A percentile compares a stretch with the other conserved stretches of the same genome.
Evolutionary conservation across 2,113 vertebrate genomes (phyloP).

Genomic region (Hyaena hyaena): DNA sequence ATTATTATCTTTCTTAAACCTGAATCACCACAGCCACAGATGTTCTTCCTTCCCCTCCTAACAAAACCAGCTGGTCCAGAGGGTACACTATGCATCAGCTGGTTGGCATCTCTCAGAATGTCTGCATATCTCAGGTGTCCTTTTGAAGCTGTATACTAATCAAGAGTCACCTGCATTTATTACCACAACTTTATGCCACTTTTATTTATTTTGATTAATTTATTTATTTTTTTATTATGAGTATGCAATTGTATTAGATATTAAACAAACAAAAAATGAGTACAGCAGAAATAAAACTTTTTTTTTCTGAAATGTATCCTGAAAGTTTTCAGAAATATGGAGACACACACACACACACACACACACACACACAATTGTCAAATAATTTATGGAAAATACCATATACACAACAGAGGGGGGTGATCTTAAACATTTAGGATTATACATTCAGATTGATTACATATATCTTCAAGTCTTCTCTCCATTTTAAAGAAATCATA

Average conservation of each 20-base stretch:
- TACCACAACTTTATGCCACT: not conserved
- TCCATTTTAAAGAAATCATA: not conserved
- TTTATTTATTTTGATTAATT: not conserved
- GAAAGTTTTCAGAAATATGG: conserved; percentile 29
- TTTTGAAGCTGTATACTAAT: not conserved
- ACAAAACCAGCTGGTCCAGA: not conserved
- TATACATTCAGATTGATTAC: not conserved
- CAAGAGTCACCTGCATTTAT: not conserved
- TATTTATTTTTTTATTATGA: not conserved
- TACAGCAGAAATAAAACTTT: not conserved
- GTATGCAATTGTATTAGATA: conserved; percentile 17
- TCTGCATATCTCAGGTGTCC: not conserved
- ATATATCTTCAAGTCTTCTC: not conserved
- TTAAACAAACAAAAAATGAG: not conserved
- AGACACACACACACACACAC: not conserved
- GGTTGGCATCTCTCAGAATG: not conserved
- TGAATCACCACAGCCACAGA: not conserved
- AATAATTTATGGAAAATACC: not conserved
- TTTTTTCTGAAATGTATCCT: not conserved
- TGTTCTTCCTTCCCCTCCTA: not conserved
- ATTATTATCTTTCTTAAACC: not conserved
- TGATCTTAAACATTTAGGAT: not conserved
- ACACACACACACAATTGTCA: not conserved
- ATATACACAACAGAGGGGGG: not conserved
- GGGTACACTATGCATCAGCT: no score